Evolutionary conservation across 1,140 invertebrate species (phyloP).

Genomic region (Globodera ellingtonae): DNA sequence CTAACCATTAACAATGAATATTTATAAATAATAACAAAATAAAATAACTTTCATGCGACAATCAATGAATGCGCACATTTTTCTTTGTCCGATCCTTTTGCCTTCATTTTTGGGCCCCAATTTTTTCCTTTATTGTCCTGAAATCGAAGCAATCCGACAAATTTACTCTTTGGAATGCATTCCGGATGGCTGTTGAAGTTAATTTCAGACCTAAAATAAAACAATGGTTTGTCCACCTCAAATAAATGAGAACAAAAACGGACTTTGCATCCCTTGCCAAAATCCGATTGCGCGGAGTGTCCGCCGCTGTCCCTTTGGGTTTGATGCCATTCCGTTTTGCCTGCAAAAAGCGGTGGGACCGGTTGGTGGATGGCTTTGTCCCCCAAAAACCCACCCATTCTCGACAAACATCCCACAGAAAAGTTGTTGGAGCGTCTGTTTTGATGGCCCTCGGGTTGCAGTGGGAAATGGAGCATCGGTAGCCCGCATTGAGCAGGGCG

Average conservation of each 20-base stretch:
- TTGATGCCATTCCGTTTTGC: neutral
- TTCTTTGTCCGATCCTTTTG: conserved; percentile 54
- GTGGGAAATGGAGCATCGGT: conserved; percentile 88
- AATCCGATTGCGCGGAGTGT: conserved; percentile 35
- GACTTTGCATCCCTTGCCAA: conserved; percentile 34
- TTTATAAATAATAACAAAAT: no score
- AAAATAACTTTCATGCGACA: neutral
- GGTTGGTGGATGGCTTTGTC: neutral
- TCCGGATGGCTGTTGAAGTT: conserved; percentile 54
- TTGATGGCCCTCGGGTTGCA: conserved; percentile 84
- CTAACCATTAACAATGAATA: no score
- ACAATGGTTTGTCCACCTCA: neutral
- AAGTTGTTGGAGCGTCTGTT: conserved; percentile 81
- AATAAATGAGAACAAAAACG: neutral
- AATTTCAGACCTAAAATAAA: conserved; percentile 21
- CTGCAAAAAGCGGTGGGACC: neutral
- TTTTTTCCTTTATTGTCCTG: conserved; percentile 65
- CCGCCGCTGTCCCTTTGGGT: neutral
- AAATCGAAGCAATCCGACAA: conserved; percentile 53
- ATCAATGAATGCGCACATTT: neutral
- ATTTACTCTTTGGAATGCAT: conserved; percentile 45
- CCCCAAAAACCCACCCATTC: conserved; percentile 5
- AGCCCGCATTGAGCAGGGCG: conserved; percentile 88
- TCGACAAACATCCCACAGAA: conserved; percentile 78
- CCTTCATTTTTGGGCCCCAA: conserved; percentile 63